A percentile compares a stretch with the other conserved stretches of the same genome.
phyloP scores from a whole-genome alignment of 2,888 invertebrate species.

The Meiosimyza platycephala region DNA sequence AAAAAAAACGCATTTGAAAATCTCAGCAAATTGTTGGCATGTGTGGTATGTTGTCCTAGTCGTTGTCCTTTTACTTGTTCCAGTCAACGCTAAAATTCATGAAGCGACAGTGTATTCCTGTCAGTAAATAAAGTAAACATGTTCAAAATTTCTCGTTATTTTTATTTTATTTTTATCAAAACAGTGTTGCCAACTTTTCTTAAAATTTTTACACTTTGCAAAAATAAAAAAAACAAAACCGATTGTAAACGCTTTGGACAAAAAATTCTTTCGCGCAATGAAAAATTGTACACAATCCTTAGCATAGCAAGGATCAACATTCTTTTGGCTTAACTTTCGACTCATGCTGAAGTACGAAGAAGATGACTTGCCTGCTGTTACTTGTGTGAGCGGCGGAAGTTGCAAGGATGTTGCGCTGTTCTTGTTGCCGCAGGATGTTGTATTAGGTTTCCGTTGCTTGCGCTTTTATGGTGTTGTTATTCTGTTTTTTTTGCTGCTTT shows the following conservation, averaged over 20 bases:
- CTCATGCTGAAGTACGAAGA: too few species aligned
- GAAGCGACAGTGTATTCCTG: conserved; percentile 16
- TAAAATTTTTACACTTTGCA: neutral
- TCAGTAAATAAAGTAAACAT: conserved; percentile 6
- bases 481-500: conserved; percentile 4
- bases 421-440: conserved; percentile 23
- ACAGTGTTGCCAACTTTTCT: conserved; percentile 3
- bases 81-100: neutral
- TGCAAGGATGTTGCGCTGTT: conserved; percentile 20
- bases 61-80: neutral
- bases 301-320: neutral
- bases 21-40: neutral
- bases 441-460: conserved; percentile 21
- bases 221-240: too few species aligned
- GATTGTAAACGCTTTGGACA: too few species aligned
- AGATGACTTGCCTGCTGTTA: neutral
- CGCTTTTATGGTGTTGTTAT: neutral
- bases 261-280: neutral
- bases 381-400: conserved; percentile 11
- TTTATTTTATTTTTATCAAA: neutral
- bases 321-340: too few species aligned
- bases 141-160: neutral
- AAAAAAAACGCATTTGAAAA: too few species aligned
- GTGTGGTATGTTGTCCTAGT: neutral
- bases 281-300: neutral